phyloP scores from a whole-genome alignment of 2,797 vertebrate species.

The Cyclopterus lumpus region DNA sequence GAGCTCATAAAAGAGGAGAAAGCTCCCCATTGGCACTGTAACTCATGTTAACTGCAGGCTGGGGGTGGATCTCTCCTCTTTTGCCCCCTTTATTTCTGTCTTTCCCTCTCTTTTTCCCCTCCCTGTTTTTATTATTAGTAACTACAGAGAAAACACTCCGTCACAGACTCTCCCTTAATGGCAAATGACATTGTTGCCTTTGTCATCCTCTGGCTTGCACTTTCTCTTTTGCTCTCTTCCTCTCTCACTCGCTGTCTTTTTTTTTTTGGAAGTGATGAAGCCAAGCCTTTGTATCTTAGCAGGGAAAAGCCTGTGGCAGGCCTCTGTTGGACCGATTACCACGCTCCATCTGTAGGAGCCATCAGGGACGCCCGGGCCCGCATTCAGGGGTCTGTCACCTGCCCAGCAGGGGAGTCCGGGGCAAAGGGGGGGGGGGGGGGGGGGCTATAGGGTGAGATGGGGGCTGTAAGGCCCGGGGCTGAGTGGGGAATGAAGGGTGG shows the following conservation, averaged over 20 bases:
- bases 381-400: constrained; percentile 99
- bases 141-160: constrained; percentile 84
- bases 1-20: constrained; percentile 71
- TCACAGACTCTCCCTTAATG: constrained; percentile 89
- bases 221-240: constrained; percentile 82
- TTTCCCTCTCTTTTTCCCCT: constrained; percentile 54
- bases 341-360: constrained; percentile 99
- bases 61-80: constrained; percentile 66
- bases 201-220: constrained; percentile 92
- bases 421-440: constrained; percentile 64
- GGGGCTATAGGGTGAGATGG: constrained; percentile 79
- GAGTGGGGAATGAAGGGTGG: constrained; percentile 82
- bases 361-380: constrained; percentile 93
- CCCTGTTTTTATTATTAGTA: constrained; percentile 81
- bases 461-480: constrained; percentile 79
- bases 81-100: constrained; percentile 62
- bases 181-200: constrained; percentile 96
- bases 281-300: constrained; percentile 91
- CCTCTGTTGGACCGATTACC: constrained; percentile 98
- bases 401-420: constrained; percentile 94
- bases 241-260: constrained; percentile 64
- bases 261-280: constrained; percentile 80
- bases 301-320: constrained; percentile 92
- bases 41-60: constrained; percentile 83
- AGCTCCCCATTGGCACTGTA: constrained; percentile 82